Evolutionary conservation across 2,797 vertebrate species (phyloP).

Genomic region (Glossophaga mutica): DNA sequence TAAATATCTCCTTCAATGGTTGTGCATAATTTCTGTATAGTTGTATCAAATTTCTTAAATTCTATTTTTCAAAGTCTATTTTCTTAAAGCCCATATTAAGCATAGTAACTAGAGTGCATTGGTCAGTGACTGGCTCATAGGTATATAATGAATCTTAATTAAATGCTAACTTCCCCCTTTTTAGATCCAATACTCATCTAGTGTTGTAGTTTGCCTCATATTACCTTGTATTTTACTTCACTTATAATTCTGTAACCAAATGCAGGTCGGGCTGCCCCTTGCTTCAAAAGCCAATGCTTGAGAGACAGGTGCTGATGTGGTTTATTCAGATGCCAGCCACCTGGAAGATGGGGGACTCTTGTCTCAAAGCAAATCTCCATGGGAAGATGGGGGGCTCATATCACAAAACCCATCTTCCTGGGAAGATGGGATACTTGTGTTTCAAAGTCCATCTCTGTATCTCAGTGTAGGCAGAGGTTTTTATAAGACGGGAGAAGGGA

Average conservation of each 20-base stretch:
- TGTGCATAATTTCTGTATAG: neutral
- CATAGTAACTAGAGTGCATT: neutral
- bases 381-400: too few relatives aligned
- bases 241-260: neutral
- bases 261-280: neutral
- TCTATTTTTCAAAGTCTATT: neutral
- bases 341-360: too few relatives aligned
- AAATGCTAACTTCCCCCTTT: neutral
- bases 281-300: neutral
- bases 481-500: neutral
- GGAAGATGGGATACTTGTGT: neutral
- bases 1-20: neutral
- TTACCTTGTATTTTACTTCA: neutral
- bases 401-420: neutral
- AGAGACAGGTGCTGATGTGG: neutral
- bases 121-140: neutral
- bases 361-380: too few relatives aligned
- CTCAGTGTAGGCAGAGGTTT: neutral
- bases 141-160: neutral
- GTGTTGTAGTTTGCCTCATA: neutral
- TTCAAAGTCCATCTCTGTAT: neutral
- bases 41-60: neutral
- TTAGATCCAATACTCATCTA: neutral
- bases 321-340: neutral
- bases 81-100: neutral